Base-by-base conservation (phyloP, 1,140 invertebrate species). In the Penaeus indicus region DNA sequence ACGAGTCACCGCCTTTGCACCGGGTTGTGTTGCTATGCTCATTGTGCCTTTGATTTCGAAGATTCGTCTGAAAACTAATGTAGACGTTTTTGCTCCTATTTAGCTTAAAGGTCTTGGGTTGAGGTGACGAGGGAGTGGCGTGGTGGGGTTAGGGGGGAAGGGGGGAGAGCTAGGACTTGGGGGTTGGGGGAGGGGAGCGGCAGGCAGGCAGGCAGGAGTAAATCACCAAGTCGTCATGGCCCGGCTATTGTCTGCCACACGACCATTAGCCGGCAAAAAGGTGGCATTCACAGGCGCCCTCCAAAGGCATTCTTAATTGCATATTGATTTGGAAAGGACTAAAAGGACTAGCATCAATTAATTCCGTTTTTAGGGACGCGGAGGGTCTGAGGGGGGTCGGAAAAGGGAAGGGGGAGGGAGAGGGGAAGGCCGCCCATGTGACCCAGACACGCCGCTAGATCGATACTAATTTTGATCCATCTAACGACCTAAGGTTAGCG, bases 271-370 rank as follows among this genome's bases (percentile, higher is more conserved):
- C 47, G 47, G 47, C 47, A 54, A 54, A 54, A 69, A 69, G 32
- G 32, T 69, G 67, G 67, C 67, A 69, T 69, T 69, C 67, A 69
- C n/a, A 25, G 67, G n/a, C 32, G 67, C 67, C 32, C n/a, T 25
- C n/a, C n/a, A 32, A 69, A 69, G 67, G 67, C 67, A 69, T 32
- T 69, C 67, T 69, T 69, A 69, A 69, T 69, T 69, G 67, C 67
- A n/a, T 32, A 69, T 69, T 69, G 67, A 69, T 69, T 69, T n/a
- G 67, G 32, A 69, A 69, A 69, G 67, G 67, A 69, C 67, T 54
- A 54, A 54, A 54, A 54, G 47, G 67, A 32, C 67, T 69, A 32
- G n/a, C 67, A 69, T 69, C 67, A 69, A 69, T 69, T 69, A 69
- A 69, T 69, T 69, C 67, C n/a, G n/a, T 69, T 69, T 69, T 69